Base-by-base conservation (phyloP, 2,888 invertebrate species). In the Leucophenga montana region DNA sequence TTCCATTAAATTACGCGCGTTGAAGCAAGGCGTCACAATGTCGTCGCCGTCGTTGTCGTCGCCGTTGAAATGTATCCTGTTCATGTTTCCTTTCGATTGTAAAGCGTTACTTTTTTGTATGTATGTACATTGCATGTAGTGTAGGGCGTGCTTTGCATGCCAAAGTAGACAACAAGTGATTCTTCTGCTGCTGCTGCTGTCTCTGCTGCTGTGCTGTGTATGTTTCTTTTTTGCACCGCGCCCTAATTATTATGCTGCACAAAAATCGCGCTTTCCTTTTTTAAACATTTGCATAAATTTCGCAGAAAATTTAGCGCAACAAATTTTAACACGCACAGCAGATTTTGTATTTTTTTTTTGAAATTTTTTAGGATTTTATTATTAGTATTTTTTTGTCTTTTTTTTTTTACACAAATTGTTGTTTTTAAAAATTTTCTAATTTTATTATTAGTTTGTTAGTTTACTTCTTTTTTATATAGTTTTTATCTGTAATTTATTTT, bases 161-260 rank as follows among this genome's bases (percentile, higher is more conserved):
- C 44, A 20, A 61, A 44, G 14, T 11, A 57, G n/a, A 61, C 61
- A 61, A 61, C 61, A 61, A 61, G 64, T 50, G 46, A 64, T 16
- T 27, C 22, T n/a, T 14, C 48, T 18, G 20, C 53, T 6, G 8
- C 33, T 33, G 50, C 50, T 16, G 11, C 14, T 11, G 50, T 11
- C 50, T 14, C 46, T 16, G 18, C 50, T 6, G 8, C 39, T 39
- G 53, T 18, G 13, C 16, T n/a, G 53, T n/a, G 5, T 18, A 20
- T 13, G 56, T 56, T 1, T 13, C 16, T 22, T 56, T 20, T 13
- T 14, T 13, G 61, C 39, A 44, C 61, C 61, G 61, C 61, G 61
- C 61, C 61, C 61, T 61, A 61, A 61, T 39, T 61, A 18, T 54
- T 54, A 3, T 54, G 39, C 39, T 39, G 39, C 39, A 5, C 39